Evolutionary conservation across 1,140 invertebrate genomes (phyloP).

Genomic region (Carposina sasakii): DNA sequence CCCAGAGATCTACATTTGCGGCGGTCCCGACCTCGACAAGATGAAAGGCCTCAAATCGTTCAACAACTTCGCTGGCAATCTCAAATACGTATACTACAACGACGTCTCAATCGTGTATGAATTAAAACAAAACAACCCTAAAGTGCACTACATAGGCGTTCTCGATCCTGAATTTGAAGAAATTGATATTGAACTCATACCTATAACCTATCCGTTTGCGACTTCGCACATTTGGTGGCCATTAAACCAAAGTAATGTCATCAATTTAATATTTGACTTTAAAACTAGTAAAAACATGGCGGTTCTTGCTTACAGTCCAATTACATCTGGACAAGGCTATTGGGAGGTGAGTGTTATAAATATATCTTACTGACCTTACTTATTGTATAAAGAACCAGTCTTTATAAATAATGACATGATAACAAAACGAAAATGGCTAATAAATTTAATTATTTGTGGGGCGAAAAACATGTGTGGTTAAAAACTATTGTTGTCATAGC

Average conservation of each 20-base stretch:
- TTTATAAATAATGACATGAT: no score
- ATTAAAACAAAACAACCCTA: slow-evolving; percentile 84
- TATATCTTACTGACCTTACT: no score
- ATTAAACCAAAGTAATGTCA: slow-evolving; percentile 78
- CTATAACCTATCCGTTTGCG: slow-evolving; percentile 93
- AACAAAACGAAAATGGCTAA: no score
- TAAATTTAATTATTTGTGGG: no score
- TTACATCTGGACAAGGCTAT: slow-evolving; percentile 82
- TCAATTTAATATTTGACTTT: slow-evolving; percentile 90
- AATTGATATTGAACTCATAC: slow-evolving; percentile 88
- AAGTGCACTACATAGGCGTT: slow-evolving; percentile 88
- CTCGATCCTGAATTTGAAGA: slow-evolving; percentile 85
- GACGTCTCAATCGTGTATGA: slow-evolving; percentile 93
- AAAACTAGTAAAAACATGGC: slow-evolving; percentile 88
- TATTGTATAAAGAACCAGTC: no score
- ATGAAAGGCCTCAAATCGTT: slow-evolving; percentile 81
- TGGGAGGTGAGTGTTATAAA: slow-evolving; percentile 96
- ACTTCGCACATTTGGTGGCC: slow-evolving; percentile 91
- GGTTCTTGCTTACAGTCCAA: slow-evolving; percentile 87
- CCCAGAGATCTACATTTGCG: slow-evolving; percentile 93
- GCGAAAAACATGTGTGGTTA: no score
- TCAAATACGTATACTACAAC: slow-evolving; percentile 95
- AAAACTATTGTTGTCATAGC: no score
- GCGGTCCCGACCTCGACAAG: slow-evolving; percentile 85
- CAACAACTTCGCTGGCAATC: slow-evolving; percentile 87